Base-by-base conservation (phyloP, 2,797 vertebrate species). In the Lepidocolaptes lacrymiger region DNA sequence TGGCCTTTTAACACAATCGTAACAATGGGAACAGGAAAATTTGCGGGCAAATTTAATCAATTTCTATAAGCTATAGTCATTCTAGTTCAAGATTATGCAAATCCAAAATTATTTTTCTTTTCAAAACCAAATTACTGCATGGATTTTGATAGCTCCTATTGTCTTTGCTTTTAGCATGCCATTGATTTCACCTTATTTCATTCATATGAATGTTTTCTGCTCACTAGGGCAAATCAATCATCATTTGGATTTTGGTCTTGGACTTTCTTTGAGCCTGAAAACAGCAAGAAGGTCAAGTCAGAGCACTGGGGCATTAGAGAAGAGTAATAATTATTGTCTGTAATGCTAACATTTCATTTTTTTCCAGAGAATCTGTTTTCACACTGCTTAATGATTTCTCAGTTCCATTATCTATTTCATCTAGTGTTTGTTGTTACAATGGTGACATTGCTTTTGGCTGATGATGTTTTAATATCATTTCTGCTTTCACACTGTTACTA, bases 21-120 rank as follows among this genome's bases (percentile, higher is more conserved):
- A 85, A 82, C 59, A 86, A 75, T 39, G 51, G 20, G 78, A 86
- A 82, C 10, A 63, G 71, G 41, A 81, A 76, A 77, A 81, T 71
- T 56, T 93, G 41, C 9, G 82, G 63, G 46, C 55, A 95, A 85
- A 96, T 85, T 66, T 43, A 91, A 91, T 85, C 32, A 66, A 46
- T 90, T 89, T 89, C 69, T 81, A 37, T 69, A 84, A 93, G 52
- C 62, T 39, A 54, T 21, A 86, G 28, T 59, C 15, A 49, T 84
- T 89, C 49, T 73, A 28, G 44, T 90, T 92, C 56, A 91, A 79
- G 77, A 61, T 88, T 82, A 94, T 95, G 94, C 41, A 93, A 96
- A 93, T 95, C 14, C 34, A 67, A 71, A 95, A 91, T 90, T 71
- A 78, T 94, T 96, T 91, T 90, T 81, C 83, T 67, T 93, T 96